Evolutionary conservation across 2,113 vertebrate genomes (phyloP).

Genomic region (Channa maculata): DNA sequence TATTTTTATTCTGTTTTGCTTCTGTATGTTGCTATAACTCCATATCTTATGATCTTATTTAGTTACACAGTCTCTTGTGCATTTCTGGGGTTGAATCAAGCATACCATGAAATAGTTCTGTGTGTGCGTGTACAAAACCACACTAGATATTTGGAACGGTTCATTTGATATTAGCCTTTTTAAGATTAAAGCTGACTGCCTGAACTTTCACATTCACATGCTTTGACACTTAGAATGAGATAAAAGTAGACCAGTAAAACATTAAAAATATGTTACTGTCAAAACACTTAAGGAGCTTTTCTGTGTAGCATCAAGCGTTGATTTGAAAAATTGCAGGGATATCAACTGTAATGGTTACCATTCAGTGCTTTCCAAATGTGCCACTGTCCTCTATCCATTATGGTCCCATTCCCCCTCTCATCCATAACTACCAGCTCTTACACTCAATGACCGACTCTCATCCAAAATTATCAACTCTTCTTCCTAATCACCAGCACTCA

Average conservation of each 20-base stretch:
- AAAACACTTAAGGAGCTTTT: constrained; percentile 37
- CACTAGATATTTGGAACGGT: not conserved
- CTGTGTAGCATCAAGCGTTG: not conserved
- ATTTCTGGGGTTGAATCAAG: not conserved
- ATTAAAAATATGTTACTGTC: constrained; percentile 38
- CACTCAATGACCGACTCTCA: constrained; percentile 62
- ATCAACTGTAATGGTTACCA: constrained; percentile 34
- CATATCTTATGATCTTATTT: too few relatives aligned
- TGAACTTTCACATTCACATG: constrained; percentile 21
- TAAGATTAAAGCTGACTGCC: constrained; percentile 33
- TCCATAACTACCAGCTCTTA: constrained; percentile 61
- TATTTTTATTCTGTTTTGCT: too few relatives aligned
- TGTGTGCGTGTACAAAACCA: not conserved
- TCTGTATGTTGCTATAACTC: too few relatives aligned
- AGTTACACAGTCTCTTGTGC: too few relatives aligned
- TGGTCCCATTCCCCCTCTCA: constrained; percentile 55
- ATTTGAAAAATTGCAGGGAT: constrained; percentile 21
- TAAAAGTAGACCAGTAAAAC: constrained; percentile 18
- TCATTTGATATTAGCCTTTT: constrained; percentile 22
- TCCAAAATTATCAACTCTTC: constrained; percentile 70
- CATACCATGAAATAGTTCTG: too few relatives aligned
- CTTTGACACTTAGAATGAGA: constrained; percentile 7
- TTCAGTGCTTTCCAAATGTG: constrained; percentile 47
- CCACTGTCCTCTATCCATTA: constrained; percentile 53
- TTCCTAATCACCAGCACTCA: constrained; percentile 69